Conservation (phyloP, 2,888 invertebrate species). For the Ecliptopera silaceata region DNA sequence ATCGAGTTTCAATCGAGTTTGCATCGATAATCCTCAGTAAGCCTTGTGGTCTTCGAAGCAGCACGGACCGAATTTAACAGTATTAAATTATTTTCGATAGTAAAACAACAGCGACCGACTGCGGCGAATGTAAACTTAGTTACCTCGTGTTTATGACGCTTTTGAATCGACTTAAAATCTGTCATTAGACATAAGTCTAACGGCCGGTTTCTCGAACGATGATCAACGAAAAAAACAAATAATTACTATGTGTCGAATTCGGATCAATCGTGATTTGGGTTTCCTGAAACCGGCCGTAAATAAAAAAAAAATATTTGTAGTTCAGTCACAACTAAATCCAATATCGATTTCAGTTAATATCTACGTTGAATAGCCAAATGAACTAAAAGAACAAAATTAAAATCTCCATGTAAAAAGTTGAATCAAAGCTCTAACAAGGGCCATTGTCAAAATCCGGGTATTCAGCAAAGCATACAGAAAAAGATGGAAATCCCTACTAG, state of each 20-base stretch:
- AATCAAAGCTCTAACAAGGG: conserved; percentile 35
- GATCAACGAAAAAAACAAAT: too few species aligned
- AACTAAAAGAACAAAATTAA: conserved; percentile 30
- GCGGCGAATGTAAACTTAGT: conserved; percentile 32
- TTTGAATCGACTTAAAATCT: not conserved
- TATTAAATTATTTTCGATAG: conserved; percentile 66
- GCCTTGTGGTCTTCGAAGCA: conserved; percentile 51
- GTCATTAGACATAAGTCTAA: not conserved
- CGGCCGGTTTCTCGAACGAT: too few species aligned
- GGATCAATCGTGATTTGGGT: too few species aligned
- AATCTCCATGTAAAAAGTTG: conserved; percentile 29
- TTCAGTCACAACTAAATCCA: not conserved
- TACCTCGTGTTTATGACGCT: conserved; percentile 7
- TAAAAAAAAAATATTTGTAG: too few species aligned
- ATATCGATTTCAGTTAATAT: conserved; percentile 18
- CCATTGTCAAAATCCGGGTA: conserved; percentile 39
- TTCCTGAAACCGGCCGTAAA: too few species aligned
- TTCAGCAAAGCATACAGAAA: conserved; percentile 36
- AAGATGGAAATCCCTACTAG: conserved; percentile 23
- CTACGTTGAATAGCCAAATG: conserved; percentile 19
- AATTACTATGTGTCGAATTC: too few species aligned
- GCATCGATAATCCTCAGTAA: conserved; percentile 40
- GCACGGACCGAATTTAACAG: conserved; percentile 53
- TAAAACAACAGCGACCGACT: conserved; percentile 45
- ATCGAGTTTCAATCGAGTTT: conserved; percentile 21